Evolutionary conservation across 1,140 invertebrate species (phyloP).

Genomic region (Oncopeltus fasciatus): DNA sequence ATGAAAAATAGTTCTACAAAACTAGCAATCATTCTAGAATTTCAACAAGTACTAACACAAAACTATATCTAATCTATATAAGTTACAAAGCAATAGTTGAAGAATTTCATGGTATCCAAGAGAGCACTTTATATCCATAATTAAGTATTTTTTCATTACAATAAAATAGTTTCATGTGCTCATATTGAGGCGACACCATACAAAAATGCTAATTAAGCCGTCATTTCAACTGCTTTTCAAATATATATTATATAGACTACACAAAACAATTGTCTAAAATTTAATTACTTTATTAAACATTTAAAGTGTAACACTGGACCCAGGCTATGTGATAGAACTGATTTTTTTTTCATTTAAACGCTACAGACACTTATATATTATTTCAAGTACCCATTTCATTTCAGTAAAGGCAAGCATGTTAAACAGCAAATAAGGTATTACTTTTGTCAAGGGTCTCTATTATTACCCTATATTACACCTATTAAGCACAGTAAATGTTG

Average conservation of each 20-base stretch:
- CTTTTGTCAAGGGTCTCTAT: not conserved
- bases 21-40: slow-evolving; percentile 3
- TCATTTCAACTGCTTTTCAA: not conserved
- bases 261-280: not conserved
- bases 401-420: slow-evolving; percentile 3
- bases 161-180: slow-evolving; percentile 7
- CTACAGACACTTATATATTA: not conserved
- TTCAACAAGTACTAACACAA: slow-evolving; percentile 7
- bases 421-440: not conserved
- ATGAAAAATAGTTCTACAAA: slow-evolving; percentile 3
- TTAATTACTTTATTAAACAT: not conserved
- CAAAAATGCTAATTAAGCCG: slow-evolving; percentile 4
- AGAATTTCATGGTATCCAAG: slow-evolving; percentile 2
- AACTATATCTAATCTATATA: slow-evolving; percentile 7
- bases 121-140: not conserved
- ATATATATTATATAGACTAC: not conserved
- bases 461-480: not conserved
- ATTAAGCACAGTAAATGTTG: slow-evolving; percentile 1
- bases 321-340: slow-evolving; percentile 8
- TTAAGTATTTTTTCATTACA: not conserved
- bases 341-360: not conserved
- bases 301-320: slow-evolving; percentile 6
- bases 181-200: not conserved
- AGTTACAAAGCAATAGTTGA: slow-evolving; percentile 2
- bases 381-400: slow-evolving; percentile 1